Conservation (phyloP, 1,140 invertebrate genomes). For the Acromyrmex charruanus region DNA sequence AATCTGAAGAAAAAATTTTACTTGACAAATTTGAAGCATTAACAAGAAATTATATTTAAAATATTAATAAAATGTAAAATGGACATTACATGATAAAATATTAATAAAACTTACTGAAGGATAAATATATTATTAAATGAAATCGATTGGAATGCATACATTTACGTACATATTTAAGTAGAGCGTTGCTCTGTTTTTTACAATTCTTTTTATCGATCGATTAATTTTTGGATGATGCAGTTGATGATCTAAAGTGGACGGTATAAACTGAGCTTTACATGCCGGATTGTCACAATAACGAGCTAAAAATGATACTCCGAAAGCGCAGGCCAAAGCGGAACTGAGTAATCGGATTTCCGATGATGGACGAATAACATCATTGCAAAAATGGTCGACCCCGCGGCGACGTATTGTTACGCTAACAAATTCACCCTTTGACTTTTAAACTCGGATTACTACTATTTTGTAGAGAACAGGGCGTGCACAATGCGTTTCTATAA, state of each 20-base stretch:
- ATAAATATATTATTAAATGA: background rate
- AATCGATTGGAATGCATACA: background rate
- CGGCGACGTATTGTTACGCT: conserved; percentile 52
- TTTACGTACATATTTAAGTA: background rate
- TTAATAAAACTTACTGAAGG: background rate
- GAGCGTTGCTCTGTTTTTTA: background rate
- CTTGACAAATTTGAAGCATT: background rate
- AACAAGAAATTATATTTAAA: background rate
- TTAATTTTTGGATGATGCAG: conserved; percentile 16
- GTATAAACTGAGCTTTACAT: conserved; percentile 40
- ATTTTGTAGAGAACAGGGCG: background rate
- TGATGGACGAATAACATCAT: conserved; percentile 60
- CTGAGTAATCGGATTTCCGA: conserved; percentile 58
- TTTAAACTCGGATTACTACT: conserved; percentile 41
- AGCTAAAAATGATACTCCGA: conserved; percentile 52
- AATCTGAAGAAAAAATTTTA: background rate
- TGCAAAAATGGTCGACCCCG: conserved; percentile 44
- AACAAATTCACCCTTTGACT: conserved; percentile 54
- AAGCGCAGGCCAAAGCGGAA: conserved; percentile 13
- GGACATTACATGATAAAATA: background rate
- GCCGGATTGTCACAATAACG: conserved; percentile 33
- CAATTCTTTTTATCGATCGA: conserved; percentile 19
- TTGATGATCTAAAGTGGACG: background rate
- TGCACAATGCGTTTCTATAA: conserved; percentile 2
- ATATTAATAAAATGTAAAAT: background rate